These are phyloP conservation scores for Oryzias javanicus DNA, from an alignment of 2,113 vertebrate genomes.

Conservation along the genomic window DNA sequence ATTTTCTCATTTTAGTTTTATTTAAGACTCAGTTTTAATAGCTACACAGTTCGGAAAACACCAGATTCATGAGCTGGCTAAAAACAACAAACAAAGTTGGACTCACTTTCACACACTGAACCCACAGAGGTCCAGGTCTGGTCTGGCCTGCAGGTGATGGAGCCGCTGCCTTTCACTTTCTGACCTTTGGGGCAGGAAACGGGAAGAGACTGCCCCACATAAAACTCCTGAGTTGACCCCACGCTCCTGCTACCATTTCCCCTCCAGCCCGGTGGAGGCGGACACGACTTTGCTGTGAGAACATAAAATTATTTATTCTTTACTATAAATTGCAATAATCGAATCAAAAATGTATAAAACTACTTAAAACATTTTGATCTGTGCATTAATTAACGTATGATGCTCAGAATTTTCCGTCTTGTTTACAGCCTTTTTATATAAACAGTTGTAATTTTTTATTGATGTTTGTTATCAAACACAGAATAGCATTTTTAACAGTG, in stretches of 20 bases:
- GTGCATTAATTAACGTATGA: too few species aligned
- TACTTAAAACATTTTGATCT: too few species aligned
- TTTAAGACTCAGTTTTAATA: too few species aligned
- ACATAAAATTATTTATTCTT: neutral
- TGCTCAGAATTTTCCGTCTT: too few species aligned
- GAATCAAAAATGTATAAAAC: too few species aligned
- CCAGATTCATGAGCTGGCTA: too few species aligned
- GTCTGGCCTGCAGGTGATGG: conserved; percentile 86
- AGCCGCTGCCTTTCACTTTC: conserved; percentile 76
- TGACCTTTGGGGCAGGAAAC: conserved; percentile 89
- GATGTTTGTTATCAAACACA: too few species aligned
- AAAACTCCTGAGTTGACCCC: conserved; percentile 80
- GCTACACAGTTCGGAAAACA: too few species aligned
- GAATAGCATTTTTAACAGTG: too few species aligned
- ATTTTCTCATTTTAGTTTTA: too few species aligned
- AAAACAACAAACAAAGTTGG: neutral
- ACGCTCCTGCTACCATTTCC: conserved; percentile 60
- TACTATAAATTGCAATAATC: neutral
- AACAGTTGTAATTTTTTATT: too few species aligned
- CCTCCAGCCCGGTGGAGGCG: conserved; percentile 85
- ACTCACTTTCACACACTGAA: conserved; percentile 90
- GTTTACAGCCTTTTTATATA: too few species aligned
- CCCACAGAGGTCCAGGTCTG: conserved; percentile 87
- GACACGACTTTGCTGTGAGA: conserved; percentile 86
- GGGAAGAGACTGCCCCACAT: conserved; percentile 83